These are phyloP conservation scores for Hesperophylax magnus DNA, from an alignment of 1,140 invertebrate genomes.

Conservation along the genomic window DNA sequence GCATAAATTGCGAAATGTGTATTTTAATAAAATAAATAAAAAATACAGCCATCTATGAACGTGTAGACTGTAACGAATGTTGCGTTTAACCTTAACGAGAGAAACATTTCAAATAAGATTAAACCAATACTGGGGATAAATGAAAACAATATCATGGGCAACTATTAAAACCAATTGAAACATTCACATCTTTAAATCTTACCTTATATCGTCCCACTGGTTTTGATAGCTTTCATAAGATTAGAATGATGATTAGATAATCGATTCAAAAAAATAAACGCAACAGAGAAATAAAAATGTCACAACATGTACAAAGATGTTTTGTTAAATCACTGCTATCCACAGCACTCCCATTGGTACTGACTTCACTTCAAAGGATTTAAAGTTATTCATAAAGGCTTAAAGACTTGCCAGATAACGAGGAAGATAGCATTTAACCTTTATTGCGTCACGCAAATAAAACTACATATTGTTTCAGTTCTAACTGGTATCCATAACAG, in stretches of 20 bases:
- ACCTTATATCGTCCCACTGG: conserved; percentile 55
- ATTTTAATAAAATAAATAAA: too few species aligned
- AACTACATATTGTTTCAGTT: too few species aligned
- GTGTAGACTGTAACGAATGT: too few species aligned
- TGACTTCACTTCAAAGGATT: background rate
- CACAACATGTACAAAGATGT: conserved; percentile 44
- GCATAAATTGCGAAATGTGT: too few species aligned
- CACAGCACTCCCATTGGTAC: background rate
- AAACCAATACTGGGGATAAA: too few species aligned
- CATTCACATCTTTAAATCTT: conserved; percentile 38
- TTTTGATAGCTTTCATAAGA: conserved; percentile 55
- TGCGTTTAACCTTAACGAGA: too few species aligned
- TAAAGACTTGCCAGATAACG: background rate
- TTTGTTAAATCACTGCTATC: conserved; percentile 31
- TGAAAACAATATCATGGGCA: too few species aligned
- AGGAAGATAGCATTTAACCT: conserved; percentile 13
- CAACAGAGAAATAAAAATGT: conserved; percentile 51
- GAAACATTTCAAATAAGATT: too few species aligned
- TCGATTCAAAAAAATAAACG: conserved; percentile 45
- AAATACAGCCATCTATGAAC: too few species aligned
- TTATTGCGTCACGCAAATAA: too few species aligned
- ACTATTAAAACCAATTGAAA: conserved; percentile 9
- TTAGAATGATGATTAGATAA: conserved; percentile 47
- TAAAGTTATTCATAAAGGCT: background rate
- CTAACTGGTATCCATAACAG: too few species aligned